A percentile compares a stretch with the other conserved stretches of the same genome.
Evolutionary conservation across 2,113 vertebrate species (phyloP).

Genomic region (Callorhinus ursinus): DNA sequence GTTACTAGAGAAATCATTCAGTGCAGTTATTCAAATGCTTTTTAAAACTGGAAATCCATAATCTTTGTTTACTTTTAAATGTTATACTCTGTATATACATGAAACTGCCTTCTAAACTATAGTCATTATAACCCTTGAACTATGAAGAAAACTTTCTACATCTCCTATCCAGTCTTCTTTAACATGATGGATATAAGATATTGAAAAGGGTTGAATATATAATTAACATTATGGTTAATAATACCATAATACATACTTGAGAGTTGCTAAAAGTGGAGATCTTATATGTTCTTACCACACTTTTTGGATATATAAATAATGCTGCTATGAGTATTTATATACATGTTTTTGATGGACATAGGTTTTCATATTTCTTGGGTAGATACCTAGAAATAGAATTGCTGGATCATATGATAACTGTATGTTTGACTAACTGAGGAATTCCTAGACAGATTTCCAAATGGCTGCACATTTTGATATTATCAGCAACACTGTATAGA

Average conservation of each 20-base stretch:
- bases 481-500: not conserved
- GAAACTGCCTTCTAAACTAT: not conserved
- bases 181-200: not conserved
- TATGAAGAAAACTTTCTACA: not conserved
- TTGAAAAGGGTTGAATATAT: not conserved
- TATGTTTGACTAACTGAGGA: not conserved
- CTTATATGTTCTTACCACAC: not conserved
- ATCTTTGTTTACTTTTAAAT: not conserved
- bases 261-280: not conserved
- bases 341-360: not conserved
- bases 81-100: not conserved
- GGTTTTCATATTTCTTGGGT: not conserved
- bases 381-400: not conserved
- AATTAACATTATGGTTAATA: too few relatives aligned
- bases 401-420: not conserved
- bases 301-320: not conserved
- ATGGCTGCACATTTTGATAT: not conserved
- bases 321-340: not conserved
- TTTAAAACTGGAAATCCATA: not conserved
- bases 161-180: not conserved
- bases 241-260: not conserved
- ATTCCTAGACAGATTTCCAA: not conserved
- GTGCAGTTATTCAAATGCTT: not conserved
- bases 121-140: not conserved
- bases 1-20: not conserved